These are phyloP conservation scores for Eucidaris tribuloides DNA, from an alignment of 35 echinoderm and acorn worm species.

Conservation along the genomic window DNA sequence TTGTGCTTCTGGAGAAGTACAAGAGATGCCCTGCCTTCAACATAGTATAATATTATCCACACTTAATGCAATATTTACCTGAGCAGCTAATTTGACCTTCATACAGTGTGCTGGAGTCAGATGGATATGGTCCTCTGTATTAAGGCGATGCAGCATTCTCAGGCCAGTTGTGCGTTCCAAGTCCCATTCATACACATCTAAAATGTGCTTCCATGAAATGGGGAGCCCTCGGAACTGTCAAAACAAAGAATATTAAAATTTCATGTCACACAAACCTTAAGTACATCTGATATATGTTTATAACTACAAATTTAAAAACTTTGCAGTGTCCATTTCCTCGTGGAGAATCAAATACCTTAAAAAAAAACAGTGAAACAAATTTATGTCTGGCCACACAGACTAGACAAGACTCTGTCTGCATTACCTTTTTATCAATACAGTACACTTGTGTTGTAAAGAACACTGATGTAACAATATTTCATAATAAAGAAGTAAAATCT, in stretches of 20 bases:
- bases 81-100: slow-evolving; percentile 41
- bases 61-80: not conserved
- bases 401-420: too few species aligned
- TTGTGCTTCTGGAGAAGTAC: too few species aligned
- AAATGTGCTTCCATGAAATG: slow-evolving; percentile 13
- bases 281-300: not conserved
- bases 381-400: too few species aligned
- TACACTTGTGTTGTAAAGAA: too few species aligned
- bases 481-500: too few species aligned
- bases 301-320: not conserved
- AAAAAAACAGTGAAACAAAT: too few species aligned
- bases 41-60: not conserved
- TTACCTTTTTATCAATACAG: too few species aligned
- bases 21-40: too few species aligned
- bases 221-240: slow-evolving; percentile 11
- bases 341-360: too few species aligned
- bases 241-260: not conserved
- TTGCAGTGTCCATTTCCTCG: too few species aligned
- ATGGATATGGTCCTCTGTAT: slow-evolving; percentile 51
- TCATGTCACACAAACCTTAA: not conserved
- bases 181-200: slow-evolving; percentile 10
- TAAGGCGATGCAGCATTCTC: slow-evolving; percentile 26
- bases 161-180: not conserved
- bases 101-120: slow-evolving; percentile 45
- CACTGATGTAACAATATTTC: too few species aligned